Base-by-base conservation (phyloP, 1,140 invertebrate species). In the Drosophila gunungcola region DNA sequence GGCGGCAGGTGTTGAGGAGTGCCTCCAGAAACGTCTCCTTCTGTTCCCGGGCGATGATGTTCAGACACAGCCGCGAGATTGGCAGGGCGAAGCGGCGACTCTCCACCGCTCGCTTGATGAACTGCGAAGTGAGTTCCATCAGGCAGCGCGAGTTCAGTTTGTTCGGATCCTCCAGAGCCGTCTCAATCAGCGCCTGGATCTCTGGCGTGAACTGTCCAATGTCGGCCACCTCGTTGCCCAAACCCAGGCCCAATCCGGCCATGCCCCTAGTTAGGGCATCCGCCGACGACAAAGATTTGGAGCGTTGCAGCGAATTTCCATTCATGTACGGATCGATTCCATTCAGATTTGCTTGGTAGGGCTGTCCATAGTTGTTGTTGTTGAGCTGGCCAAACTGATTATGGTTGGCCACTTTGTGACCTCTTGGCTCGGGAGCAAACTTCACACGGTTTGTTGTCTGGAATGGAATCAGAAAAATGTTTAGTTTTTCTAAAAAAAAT, bases 11-110 rank as follows among this genome's bases (percentile, higher is more conserved):
- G 92, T 98, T 98, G 52, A 98, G 93, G 54, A 98, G 93, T 7
- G 96, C 97, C 93, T 98, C 97, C 55, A 98, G 93, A 91, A 98
- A 98, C 21, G 97, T 98, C 92, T 97, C 96, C 75, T 95, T 96
- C 67, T 95, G 95, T 93, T 98, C 97, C 93, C 95, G 96, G 94
- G 97, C 96, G 70, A 97, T 97, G 46, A 97, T 97, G 51, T 95
- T 95, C 61, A 97, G 95, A 86, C 96, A 97, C 52, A 97, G 93
- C 60, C 96, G 95, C 12, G 97, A 97, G 41, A 96, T 96, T 21
- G 96, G 95, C 83, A 96, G 94, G 11, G 96, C 96, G 91, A 96
- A 96, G 10, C 95, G 94, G 29, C 96, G 95, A 41, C 96, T 95
- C 89, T 97, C 96, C 39, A 97, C 95, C 0, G 96, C 95, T 69